Evolutionary conservation across 2,888 invertebrate species (phyloP).

Genomic region (Ellobium chinense): DNA sequence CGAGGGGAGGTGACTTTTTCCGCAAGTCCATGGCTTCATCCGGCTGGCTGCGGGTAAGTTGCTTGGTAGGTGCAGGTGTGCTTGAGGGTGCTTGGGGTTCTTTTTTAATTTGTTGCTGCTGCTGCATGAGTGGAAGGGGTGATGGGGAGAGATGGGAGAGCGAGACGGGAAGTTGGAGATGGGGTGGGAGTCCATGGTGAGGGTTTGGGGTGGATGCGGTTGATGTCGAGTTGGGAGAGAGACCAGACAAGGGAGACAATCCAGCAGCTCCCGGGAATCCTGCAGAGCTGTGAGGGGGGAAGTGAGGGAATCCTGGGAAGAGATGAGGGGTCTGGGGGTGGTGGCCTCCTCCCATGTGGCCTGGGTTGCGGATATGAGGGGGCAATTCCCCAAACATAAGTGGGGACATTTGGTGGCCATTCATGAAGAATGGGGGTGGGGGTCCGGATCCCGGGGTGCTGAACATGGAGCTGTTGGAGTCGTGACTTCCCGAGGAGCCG

Average conservation of each 20-base stretch:
- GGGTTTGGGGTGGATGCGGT: constrained; percentile 23
- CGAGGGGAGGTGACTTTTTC: constrained; percentile 57
- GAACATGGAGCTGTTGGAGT: constrained; percentile 39
- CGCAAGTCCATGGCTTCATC: constrained; percentile 69
- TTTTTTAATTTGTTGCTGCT: constrained; percentile 37
- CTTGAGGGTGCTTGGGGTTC: constrained; percentile 46
- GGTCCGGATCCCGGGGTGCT: constrained; percentile 20
- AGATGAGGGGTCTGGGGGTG: constrained; percentile 52
- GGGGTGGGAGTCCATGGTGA: constrained; percentile 17
- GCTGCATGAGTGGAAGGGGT: constrained; percentile 38
- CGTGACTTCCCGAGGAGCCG: constrained; percentile 24
- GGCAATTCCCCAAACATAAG: constrained; percentile 41
- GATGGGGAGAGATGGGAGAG: constrained; percentile 36
- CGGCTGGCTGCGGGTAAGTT: constrained; percentile 39
- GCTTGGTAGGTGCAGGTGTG: constrained; percentile 27
- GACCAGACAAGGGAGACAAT: constrained; percentile 29
- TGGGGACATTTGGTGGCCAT: constrained; percentile 43
- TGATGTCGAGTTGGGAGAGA: constrained; percentile 34
- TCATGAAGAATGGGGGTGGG: constrained; percentile 52
- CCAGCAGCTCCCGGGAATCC: constrained; percentile 15
- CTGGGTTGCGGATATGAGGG: constrained; percentile 44
- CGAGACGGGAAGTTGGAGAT: constrained; percentile 21
- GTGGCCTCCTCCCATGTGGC: constrained; percentile 48
- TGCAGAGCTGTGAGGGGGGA: constrained; percentile 27
- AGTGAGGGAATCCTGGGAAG: constrained; percentile 42